phyloP scores from a whole-genome alignment of 2,888 invertebrate species.

The Aricia artaxerxes region DNA sequence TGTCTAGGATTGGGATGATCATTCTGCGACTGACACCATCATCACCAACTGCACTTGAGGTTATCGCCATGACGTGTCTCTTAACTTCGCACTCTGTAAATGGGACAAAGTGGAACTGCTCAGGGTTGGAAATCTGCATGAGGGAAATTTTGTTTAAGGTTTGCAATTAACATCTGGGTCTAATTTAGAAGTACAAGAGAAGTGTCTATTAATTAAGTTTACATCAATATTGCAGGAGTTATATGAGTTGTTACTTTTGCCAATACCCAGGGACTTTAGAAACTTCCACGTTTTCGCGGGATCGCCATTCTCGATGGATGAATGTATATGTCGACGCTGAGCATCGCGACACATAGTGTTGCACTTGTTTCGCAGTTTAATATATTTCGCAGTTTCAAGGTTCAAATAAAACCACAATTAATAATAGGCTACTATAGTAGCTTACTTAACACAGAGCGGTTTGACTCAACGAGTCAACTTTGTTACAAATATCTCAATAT shows the following conservation, averaged over 20 bases:
- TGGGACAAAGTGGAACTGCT: too few species aligned
- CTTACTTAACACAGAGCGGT: neutral
- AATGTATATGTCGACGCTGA: too few species aligned
- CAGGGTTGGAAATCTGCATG: too few species aligned
- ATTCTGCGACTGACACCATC: too few species aligned
- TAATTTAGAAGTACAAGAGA: neutral
- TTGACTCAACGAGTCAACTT: neutral
- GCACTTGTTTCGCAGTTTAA: neutral
- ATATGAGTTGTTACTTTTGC: neutral
- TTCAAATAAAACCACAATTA: slow-evolving; percentile 4
- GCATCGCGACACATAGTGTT: too few species aligned
- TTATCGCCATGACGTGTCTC: too few species aligned
- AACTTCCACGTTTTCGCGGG: too few species aligned
- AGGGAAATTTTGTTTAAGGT: neutral
- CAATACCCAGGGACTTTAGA: neutral
- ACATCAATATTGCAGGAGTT: neutral
- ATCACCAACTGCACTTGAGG: too few species aligned
- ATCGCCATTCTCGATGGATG: too few species aligned
- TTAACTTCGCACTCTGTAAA: too few species aligned
- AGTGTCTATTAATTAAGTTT: neutral
- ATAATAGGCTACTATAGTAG: neutral
- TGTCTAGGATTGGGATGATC: too few species aligned
- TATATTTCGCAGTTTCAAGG: neutral
- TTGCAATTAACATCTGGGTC: neutral
- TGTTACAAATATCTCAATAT: neutral